phyloP scores from a whole-genome alignment of 1,140 invertebrate genomes.

The Coelopa frigida region DNA sequence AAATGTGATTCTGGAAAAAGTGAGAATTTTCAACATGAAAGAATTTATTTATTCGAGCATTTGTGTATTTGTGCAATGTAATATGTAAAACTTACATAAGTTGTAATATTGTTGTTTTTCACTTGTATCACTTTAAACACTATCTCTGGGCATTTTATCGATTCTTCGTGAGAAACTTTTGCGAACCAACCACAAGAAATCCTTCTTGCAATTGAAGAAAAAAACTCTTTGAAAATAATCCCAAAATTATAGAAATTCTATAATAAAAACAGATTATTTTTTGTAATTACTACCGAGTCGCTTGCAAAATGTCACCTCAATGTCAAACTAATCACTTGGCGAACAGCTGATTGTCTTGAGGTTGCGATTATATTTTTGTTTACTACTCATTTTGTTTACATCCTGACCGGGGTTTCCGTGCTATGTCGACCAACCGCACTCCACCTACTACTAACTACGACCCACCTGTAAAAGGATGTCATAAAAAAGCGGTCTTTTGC shows the following conservation, averaged over 20 bases:
- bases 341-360: slow-evolving; percentile 6
- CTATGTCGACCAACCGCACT: no score
- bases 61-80: neutral
- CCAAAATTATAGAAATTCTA: neutral
- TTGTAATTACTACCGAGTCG: slow-evolving; percentile 1
- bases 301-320: slow-evolving; percentile 15
- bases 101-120: neutral
- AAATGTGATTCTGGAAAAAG: no score
- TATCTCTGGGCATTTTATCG: neutral
- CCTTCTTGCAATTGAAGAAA: neutral
- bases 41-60: neutral
- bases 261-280: slow-evolving; percentile 1
- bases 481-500: no score
- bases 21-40: neutral
- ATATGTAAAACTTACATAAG: slow-evolving; percentile 6
- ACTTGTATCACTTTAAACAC: neutral
- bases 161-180: neutral
- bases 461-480: no score
- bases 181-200: neutral
- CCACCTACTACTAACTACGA: no score
- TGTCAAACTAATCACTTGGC: slow-evolving; percentile 12
- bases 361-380: no score
- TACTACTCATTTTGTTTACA: slow-evolving; percentile 4
- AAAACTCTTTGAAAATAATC: neutral
- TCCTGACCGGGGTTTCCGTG: no score